Evolutionary conservation across 1,140 invertebrate genomes (phyloP), one percentile per base, ranked within the genome.

Genomic region (Rhynchophorus ferrugineus): DNA sequence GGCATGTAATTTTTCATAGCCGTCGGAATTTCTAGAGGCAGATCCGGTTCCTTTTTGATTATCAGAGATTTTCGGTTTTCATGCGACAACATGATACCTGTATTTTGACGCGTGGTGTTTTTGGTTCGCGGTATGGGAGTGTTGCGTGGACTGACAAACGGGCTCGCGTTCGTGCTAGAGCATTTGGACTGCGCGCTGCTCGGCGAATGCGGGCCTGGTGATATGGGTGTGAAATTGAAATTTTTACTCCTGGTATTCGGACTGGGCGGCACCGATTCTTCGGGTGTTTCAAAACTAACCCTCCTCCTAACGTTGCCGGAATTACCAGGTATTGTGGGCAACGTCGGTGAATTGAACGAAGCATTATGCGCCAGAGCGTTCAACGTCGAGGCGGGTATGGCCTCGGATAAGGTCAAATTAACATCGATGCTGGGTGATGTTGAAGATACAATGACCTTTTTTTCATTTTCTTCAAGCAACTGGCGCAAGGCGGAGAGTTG

Each of bases 131-230:
- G 79, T 1, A 85, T 76, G 1, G 85, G 84, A 1, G 87, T 89
- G 53, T 83, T 82, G 17, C 86, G 73, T 0, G 88, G 89, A 60
- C 87, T 90, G 1, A 90, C 86, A 66, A 91, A 91, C 1, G 87
- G 87, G 66, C 84, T 88, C n/a, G 80, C 79, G 47, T 75, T 77
- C 2, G 78, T 74, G 20, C 73, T 75, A 48, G 68, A 80, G 57
- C 66, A 77, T 60, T 74, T 75, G 2, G 73, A 75, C 22, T 72
- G 69, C 29, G 65, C 70, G 59, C 70, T 76, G 37, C 75, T 76
- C 14, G 79, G 80, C 3, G 76, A 79, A 62, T 77, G 75, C 18
- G 82, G 78, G 45, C 82, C 78, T 3, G 86, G 85, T 18, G 60
- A 78, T 74, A 56, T 74, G 44, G 64, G 73, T 60, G 64, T 84